Conservation (phyloP, 2,797 vertebrate species). For the Momotus momota region DNA sequence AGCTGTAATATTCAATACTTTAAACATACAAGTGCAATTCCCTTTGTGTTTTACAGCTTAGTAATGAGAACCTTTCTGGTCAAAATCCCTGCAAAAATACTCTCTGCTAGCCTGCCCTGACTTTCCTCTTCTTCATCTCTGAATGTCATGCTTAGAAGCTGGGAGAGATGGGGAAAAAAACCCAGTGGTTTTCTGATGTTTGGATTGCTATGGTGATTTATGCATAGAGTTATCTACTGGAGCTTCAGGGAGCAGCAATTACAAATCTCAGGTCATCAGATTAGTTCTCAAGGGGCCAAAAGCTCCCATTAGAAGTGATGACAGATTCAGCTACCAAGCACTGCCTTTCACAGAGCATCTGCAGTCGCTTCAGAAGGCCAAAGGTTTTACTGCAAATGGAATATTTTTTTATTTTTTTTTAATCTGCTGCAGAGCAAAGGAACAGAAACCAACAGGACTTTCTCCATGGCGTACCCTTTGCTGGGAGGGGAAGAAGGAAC, state of each 20-base stretch:
- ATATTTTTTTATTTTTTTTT: no score
- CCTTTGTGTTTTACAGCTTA: background rate
- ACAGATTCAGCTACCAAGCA: background rate
- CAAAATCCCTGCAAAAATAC: background rate
- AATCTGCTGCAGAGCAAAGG: background rate
- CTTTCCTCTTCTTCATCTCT: background rate
- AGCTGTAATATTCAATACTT: background rate
- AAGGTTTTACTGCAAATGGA: background rate
- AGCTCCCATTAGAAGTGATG: background rate
- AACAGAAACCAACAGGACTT: background rate
- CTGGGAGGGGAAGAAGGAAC: background rate
- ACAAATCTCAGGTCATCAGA: slow-evolving; percentile 16
- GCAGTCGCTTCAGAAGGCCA: background rate
- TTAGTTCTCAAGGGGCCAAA: slow-evolving; percentile 5
- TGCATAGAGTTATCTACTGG: slow-evolving; percentile 3
- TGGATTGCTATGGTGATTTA: slow-evolving; percentile 45
- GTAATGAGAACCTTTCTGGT: background rate
- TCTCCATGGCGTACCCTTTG: accelerated
- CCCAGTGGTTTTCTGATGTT: background rate
- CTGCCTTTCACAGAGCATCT: background rate
- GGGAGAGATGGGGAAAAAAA: background rate
- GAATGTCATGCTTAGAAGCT: background rate
- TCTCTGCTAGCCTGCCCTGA: background rate
- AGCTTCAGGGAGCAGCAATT: slow-evolving; percentile 14
- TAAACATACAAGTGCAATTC: background rate